These are phyloP conservation scores for Strigops habroptila DNA, from an alignment of 2,113 vertebrate genomes.

Conservation along the genomic window DNA sequence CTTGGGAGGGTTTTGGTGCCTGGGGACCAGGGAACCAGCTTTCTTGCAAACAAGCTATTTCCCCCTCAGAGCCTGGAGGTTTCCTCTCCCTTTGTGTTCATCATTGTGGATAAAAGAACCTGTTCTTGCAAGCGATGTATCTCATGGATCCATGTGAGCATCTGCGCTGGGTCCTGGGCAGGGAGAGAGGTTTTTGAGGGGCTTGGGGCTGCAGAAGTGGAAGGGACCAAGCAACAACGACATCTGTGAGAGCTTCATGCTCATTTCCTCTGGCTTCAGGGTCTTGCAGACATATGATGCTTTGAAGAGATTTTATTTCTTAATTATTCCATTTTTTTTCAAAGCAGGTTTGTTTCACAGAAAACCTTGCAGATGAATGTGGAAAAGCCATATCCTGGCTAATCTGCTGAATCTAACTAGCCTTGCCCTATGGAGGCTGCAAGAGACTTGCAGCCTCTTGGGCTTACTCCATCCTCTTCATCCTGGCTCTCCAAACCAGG, in stretches of 20 bases:
- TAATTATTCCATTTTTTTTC: background rate
- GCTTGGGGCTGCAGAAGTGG: background rate
- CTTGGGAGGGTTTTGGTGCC: background rate
- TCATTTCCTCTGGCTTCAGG: background rate
- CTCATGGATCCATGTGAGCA: background rate
- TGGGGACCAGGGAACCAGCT: background rate
- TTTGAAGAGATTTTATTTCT: background rate
- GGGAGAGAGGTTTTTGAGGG: background rate
- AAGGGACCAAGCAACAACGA: background rate
- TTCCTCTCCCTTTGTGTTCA: background rate
- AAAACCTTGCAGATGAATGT: background rate
- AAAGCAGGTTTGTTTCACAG: background rate
- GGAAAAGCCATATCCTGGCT: background rate
- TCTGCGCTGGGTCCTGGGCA: background rate
- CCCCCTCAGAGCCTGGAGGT: background rate
- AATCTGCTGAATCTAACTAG: background rate
- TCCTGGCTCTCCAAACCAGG: rapidly evolving
- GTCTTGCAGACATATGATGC: background rate
- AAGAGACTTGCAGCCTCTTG: too few relatives aligned
- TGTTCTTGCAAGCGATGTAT: background rate
- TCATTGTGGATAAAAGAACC: background rate
- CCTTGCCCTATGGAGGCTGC: background rate
- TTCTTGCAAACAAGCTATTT: background rate
- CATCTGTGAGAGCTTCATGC: rapidly evolving
- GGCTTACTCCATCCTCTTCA: background rate